Base-by-base conservation (phyloP, 2,797 vertebrate species). In the Gadopsis bispinosus region DNA sequence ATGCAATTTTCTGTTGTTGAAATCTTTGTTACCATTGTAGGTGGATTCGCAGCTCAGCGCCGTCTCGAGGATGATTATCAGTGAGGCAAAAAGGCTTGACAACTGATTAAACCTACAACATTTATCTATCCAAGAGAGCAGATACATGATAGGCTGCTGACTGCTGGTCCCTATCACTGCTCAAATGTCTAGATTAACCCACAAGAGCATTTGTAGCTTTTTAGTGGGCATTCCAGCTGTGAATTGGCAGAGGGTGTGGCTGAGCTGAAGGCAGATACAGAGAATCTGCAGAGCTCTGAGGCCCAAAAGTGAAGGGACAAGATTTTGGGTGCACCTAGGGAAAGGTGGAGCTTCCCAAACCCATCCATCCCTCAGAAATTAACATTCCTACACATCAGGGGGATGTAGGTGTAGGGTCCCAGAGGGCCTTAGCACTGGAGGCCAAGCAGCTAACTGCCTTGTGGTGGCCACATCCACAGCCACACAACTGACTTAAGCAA, bases 71-170 rank as follows among this genome's bases (percentile, higher is more conserved):
- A 83, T 84, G 84, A 89, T 83, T 86, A 80, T 66, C n/a, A 0
- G n/a, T 1, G 68, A 82, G 69, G 60, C 71, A 51, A 5, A 54
- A 51, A 77, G 43, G 45, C 81, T 59, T 73, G 81, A 26, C 61
- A 55, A 58, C 84, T 81, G 87, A 92, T 89, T 90, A 91, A 90
- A 90, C 66, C 81, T 60, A 65, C 84, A 86, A 61, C 64, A 79
- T 77, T 85, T 87, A 85, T 85, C 81, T 83, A 54, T 79, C 53
- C 47, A 16, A 35, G 71, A 81, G 75, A 80, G 71, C 70, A 62
- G 87, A 54, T 77, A 75, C 56, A 26, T 39, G 74, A 87, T 76
- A 35, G 79, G 74, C 76, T 22, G 71, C 68, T 77, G 75, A 69
- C 75, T 74, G 73, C 77, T 62, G 69, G 83, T 72, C 79, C 31